Evolutionary conservation across 2,888 invertebrate genomes (phyloP).

Genomic region (Cephus nigrinus): DNA sequence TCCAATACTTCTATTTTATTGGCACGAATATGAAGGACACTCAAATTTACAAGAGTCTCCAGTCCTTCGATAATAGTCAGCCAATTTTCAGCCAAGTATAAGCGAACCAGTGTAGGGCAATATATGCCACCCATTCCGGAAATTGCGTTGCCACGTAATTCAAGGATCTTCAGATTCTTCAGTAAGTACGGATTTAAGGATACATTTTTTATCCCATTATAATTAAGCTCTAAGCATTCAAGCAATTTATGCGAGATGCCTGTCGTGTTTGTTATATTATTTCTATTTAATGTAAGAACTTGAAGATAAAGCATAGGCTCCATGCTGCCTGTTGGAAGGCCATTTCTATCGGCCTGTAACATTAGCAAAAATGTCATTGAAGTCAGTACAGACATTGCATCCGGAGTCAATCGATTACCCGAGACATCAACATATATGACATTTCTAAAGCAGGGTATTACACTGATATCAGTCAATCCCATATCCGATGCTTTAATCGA

Average conservation of each 20-base stretch:
- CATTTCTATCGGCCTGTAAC: constrained; percentile 72
- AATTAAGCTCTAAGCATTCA: constrained; percentile 70
- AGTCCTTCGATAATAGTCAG: constrained; percentile 74
- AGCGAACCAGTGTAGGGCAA: constrained; percentile 72
- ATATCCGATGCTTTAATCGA: constrained; percentile 69
- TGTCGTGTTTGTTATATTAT: constrained; percentile 68
- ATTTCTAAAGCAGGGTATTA: constrained; percentile 69
- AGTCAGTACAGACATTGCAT: constrained; percentile 67
- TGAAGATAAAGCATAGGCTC: constrained; percentile 71
- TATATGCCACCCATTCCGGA: constrained; percentile 66
- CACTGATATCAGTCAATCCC: constrained; percentile 69
- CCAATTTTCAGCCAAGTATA: constrained; percentile 82
- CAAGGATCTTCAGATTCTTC: constrained; percentile 68
- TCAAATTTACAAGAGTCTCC: constrained; percentile 71
- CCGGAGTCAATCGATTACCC: constrained; percentile 68
- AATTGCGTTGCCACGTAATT: constrained; percentile 69
- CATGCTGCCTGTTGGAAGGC: constrained; percentile 67
- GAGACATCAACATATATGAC: constrained; percentile 72
- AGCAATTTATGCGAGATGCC: constrained; percentile 71
- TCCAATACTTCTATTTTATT: constrained; percentile 72
- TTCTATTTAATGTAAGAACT: constrained; percentile 71
- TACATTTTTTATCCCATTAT: constrained; percentile 64
- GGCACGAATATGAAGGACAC: constrained; percentile 78
- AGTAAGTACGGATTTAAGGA: constrained; percentile 43
- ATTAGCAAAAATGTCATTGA: constrained; percentile 70